A percentile compares a stretch with the other conserved stretches of the same genome.
Conservation (phyloP, 2,797 vertebrate genomes). For the Helicolenus hilgendorfi region DNA sequence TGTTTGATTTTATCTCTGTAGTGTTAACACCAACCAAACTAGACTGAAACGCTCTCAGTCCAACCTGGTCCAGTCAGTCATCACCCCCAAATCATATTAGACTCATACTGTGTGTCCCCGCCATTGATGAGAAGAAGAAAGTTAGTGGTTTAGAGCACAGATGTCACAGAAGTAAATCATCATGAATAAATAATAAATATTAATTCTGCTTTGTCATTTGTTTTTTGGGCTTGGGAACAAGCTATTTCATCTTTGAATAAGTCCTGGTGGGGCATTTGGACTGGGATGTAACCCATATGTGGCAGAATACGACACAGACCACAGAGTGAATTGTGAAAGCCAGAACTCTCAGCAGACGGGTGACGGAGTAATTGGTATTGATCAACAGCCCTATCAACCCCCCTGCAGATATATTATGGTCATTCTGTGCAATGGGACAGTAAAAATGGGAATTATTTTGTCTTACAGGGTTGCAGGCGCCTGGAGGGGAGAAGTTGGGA, state of each 20-base stretch:
- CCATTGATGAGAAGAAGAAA: background rate
- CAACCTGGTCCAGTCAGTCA: background rate
- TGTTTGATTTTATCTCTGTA: background rate
- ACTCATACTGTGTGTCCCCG: background rate
- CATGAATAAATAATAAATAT: too few relatives aligned
- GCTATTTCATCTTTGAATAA: background rate
- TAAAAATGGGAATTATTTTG: conserved; percentile 17
- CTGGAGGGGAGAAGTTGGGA: background rate
- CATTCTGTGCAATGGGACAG: conserved; percentile 19
- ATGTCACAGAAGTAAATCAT: too few relatives aligned
- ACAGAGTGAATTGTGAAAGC: conserved; percentile 1
- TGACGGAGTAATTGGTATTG: conserved; percentile 42
- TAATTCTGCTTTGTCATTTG: background rate
- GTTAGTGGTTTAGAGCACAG: background rate
- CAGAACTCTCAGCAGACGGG: conserved; percentile 24
- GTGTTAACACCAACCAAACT: background rate
- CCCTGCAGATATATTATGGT: conserved; percentile 26
- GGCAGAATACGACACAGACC: background rate
- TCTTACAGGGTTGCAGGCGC: background rate
- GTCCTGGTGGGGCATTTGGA: background rate
- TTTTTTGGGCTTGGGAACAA: background rate
- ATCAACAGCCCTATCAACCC: conserved; percentile 39
- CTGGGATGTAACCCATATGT: background rate
- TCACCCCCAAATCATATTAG: background rate
- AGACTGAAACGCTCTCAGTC: background rate